Percentiles rank a stretch among this genome's conserved stretches.
phyloP scores from a whole-genome alignment of 2,797 vertebrate species.

The Darevskia nairensis region DNA sequence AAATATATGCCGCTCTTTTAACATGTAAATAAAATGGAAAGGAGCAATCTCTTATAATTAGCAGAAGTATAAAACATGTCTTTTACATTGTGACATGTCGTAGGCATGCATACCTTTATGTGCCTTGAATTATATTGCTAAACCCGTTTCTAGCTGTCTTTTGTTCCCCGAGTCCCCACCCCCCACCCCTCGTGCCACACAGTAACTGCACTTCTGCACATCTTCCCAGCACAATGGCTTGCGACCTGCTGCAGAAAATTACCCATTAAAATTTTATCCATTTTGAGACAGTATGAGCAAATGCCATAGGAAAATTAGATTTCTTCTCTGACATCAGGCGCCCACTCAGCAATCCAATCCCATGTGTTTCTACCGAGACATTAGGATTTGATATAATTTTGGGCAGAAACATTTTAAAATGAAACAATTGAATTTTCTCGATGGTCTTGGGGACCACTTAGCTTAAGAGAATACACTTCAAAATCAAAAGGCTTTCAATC shows the following conservation, averaged over 20 bases:
- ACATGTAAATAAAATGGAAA: background rate
- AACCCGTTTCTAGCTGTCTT: slow-evolving; percentile 59
- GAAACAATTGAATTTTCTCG: slow-evolving; percentile 99
- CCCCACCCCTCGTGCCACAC: slow-evolving; percentile 36
- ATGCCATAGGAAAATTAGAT: slow-evolving; percentile 99
- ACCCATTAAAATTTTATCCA: slow-evolving; percentile 98
- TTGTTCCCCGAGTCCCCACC: slow-evolving; percentile 42
- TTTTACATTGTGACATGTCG: slow-evolving; percentile 57
- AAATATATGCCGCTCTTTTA: too few species aligned
- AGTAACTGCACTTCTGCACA: slow-evolving; percentile 76
- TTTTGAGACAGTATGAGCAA: slow-evolving; percentile 96
- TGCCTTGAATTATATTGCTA: slow-evolving; percentile 44
- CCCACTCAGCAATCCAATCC: slow-evolving; percentile 95
- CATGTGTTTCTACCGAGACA: slow-evolving; percentile 97
- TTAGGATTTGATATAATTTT: slow-evolving; percentile 99
- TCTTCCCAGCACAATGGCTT: slow-evolving; percentile 82
- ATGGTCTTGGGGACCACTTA: slow-evolving; percentile 99
- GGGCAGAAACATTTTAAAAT: slow-evolving; percentile 96
- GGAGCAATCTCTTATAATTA: background rate
- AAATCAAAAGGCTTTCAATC: slow-evolving; percentile 99
- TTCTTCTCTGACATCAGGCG: slow-evolving; percentile 95
- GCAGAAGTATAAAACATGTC: slow-evolving; percentile 20
- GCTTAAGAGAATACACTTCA: slow-evolving; percentile 99
- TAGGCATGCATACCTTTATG: slow-evolving; percentile 40
- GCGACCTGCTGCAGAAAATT: slow-evolving; percentile 92